Conservation (phyloP, 2,797 vertebrate genomes). For the Alosa sapidissima region DNA sequence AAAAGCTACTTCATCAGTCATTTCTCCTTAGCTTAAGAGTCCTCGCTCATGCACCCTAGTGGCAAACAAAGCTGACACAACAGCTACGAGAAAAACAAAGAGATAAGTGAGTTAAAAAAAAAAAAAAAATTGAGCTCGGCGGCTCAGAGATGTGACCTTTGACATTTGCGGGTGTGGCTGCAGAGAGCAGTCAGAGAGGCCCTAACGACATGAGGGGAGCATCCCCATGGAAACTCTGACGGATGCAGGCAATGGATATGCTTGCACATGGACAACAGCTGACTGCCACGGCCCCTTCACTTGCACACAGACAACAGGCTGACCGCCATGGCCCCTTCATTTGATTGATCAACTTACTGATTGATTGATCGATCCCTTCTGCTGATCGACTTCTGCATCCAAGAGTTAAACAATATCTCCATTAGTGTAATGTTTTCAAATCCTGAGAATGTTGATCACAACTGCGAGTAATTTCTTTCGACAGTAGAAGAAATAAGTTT, state of each 20-base stretch:
- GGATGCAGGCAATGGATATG: background rate
- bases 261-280: background rate
- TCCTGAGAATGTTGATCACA: constrained; percentile 99
- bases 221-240: background rate
- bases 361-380: constrained; percentile 35
- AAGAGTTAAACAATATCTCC: constrained; percentile 58
- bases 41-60: background rate
- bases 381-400: background rate
- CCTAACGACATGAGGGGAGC: background rate
- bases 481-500: constrained; percentile 87
- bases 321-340: background rate
- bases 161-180: background rate
- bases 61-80: constrained; percentile 28
- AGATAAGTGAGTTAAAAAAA: background rate
- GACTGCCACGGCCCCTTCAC: background rate
- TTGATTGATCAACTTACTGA: constrained; percentile 58
- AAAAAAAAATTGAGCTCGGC: background rate
- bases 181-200: background rate
- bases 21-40: background rate
- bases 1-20: background rate
- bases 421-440: constrained; percentile 83
- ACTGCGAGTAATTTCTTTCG: constrained; percentile 92
- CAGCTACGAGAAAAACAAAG: constrained; percentile 33
- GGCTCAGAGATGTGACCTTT: background rate
- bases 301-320: no score